Evolutionary conservation across 2,888 invertebrate genomes (phyloP).

Genomic region (Adineta ricciae): DNA sequence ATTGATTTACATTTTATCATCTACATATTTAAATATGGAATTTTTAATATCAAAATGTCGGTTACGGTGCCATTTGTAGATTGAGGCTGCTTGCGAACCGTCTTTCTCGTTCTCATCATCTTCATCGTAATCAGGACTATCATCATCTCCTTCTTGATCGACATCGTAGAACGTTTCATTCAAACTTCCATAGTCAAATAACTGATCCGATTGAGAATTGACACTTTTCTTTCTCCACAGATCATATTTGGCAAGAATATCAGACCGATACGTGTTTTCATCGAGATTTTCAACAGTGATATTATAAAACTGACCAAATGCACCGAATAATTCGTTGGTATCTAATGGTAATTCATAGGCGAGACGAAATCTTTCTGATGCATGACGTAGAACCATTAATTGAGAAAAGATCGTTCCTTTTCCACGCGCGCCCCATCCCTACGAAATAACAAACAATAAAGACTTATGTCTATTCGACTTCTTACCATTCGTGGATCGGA

Average conservation of each 20-base stretch:
- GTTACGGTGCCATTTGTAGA: background rate
- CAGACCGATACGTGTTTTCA: background rate
- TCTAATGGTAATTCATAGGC: slow-evolving; percentile 8
- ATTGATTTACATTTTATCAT: background rate
- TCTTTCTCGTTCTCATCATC: background rate
- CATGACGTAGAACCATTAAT: slow-evolving; percentile 24
- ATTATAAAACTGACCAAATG: background rate
- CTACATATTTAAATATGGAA: background rate
- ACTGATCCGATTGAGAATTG: background rate
- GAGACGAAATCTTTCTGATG: background rate
- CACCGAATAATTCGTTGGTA: background rate
- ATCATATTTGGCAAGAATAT: background rate
- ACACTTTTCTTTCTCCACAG: background rate
- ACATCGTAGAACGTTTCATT: background rate
- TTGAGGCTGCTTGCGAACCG: background rate
- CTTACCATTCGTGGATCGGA: slow-evolving; percentile 12
- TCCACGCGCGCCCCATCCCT: slow-evolving; percentile 32
- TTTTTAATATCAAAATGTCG: background rate
- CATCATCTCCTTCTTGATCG: background rate
- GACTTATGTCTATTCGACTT: background rate
- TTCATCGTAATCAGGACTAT: background rate
- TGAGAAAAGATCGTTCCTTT: slow-evolving; percentile 28
- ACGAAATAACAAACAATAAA: background rate
- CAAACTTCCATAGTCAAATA: background rate
- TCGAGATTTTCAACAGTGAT: background rate